Percentiles rank a stretch among this genome's conserved stretches.
phyloP scores from a whole-genome alignment of 2,113 vertebrate genomes.

The Aegithalos caudatus region DNA sequence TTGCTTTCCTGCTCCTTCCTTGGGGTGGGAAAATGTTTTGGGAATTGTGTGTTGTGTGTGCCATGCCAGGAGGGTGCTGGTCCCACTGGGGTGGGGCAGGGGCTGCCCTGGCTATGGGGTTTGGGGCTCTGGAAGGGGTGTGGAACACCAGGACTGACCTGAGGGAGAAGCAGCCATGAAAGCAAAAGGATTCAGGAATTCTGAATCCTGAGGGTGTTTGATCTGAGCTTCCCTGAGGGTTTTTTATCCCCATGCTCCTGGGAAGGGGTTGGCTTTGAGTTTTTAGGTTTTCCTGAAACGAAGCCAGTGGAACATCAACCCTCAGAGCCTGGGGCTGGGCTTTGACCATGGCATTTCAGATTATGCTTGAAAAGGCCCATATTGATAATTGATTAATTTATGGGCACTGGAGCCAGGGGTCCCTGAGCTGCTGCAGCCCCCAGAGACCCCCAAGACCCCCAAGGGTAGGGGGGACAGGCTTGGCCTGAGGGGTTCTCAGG shows the following conservation, averaged over 20 bases:
- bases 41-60: accelerated
- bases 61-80: not conserved
- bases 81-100: not conserved
- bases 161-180: accelerated
- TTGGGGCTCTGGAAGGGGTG: not conserved
- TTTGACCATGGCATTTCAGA: not conserved
- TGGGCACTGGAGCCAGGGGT: not conserved
- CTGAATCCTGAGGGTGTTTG: not conserved
- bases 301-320: not conserved
- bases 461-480: not conserved
- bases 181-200: not conserved
- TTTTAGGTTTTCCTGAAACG: not conserved
- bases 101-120: not conserved
- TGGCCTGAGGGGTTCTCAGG: not conserved
- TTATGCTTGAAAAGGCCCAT: not conserved
- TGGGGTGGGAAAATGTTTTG: accelerated
- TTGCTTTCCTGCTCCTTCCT: no score
- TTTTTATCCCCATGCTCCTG: accelerated
- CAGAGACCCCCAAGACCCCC: not conserved
- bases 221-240: not conserved
- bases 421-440: not conserved
- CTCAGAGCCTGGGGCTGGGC: not conserved
- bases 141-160: not conserved
- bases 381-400: not conserved
- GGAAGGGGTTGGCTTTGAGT: accelerated